phyloP scores from a whole-genome alignment of 2,888 invertebrate genomes.

The Nephrotoma guestfalica region DNA sequence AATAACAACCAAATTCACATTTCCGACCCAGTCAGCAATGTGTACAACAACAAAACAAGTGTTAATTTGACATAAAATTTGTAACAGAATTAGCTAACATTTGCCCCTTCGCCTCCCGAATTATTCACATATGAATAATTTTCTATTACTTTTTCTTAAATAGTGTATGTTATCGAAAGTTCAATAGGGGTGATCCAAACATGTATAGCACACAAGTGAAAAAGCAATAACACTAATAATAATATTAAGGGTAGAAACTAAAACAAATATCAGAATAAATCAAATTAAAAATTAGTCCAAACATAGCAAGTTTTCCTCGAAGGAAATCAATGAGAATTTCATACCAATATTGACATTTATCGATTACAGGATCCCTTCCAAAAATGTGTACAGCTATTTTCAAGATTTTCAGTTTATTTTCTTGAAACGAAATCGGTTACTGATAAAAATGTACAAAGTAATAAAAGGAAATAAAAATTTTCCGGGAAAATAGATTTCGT shows the following conservation, averaged over 20 bases:
- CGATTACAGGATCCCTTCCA: not conserved
- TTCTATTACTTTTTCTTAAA: not conserved
- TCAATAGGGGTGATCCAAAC: not conserved
- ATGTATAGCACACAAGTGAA: not conserved
- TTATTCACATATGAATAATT: not conserved
- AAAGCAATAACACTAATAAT: not conserved
- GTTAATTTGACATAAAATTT: not conserved
- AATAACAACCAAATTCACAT: not conserved
- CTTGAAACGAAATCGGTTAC: not conserved
- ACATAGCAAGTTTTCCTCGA: not conserved
- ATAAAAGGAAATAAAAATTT: not conserved
- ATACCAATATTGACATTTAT: not conserved
- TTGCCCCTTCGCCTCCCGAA: not conserved
- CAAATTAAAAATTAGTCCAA: constrained; percentile 4
- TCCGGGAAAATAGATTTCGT: not conserved
- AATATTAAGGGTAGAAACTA: not conserved
- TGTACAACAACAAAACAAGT: not conserved
- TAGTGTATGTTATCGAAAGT: not conserved
- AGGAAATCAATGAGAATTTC: not conserved
- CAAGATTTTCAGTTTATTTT: not conserved
- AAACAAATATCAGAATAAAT: not conserved
- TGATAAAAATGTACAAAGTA: not conserved
- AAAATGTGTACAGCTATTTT: not conserved
- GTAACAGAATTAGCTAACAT: not conserved
- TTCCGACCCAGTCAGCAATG: not conserved